phyloP scores from a whole-genome alignment of 2,888 invertebrate species.

The Augochlorella aurata region DNA sequence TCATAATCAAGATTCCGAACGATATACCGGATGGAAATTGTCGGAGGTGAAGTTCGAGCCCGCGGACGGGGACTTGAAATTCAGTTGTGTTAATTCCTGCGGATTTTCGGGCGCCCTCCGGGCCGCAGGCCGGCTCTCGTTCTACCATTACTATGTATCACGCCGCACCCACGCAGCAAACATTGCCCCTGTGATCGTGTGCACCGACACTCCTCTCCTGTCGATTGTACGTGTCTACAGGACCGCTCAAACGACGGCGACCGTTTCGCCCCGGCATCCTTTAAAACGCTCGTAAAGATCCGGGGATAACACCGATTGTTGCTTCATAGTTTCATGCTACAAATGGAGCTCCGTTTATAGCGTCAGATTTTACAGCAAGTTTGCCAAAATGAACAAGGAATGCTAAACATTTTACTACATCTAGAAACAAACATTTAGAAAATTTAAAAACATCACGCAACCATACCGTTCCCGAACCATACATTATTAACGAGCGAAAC shows the following conservation, averaged over 20 bases:
- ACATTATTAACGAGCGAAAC: no score
- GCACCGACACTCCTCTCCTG: slow-evolving; percentile 26
- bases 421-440: no score
- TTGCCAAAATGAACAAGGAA: no score
- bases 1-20: slow-evolving; percentile 65
- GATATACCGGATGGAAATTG: slow-evolving; percentile 63
- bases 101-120: slow-evolving; percentile 66
- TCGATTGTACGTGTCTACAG: slow-evolving; percentile 46
- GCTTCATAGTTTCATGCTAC: no score
- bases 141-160: slow-evolving; percentile 55
- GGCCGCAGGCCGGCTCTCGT: slow-evolving; percentile 42
- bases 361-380: no score
- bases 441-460: no score
- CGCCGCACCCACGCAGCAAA: slow-evolving; percentile 56
- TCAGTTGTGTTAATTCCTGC: slow-evolving; percentile 72
- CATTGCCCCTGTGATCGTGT: slow-evolving; percentile 34
- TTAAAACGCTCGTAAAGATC: not conserved
- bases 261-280: no score
- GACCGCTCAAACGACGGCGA: slow-evolving; percentile 5
- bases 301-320: not conserved
- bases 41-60: slow-evolving; percentile 60
- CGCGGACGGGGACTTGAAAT: slow-evolving; percentile 67
- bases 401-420: no score
- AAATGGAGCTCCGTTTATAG: no score
- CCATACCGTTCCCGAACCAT: no score